phyloP scores from a whole-genome alignment of 2,797 vertebrate species.

The Morus bassanus region DNA sequence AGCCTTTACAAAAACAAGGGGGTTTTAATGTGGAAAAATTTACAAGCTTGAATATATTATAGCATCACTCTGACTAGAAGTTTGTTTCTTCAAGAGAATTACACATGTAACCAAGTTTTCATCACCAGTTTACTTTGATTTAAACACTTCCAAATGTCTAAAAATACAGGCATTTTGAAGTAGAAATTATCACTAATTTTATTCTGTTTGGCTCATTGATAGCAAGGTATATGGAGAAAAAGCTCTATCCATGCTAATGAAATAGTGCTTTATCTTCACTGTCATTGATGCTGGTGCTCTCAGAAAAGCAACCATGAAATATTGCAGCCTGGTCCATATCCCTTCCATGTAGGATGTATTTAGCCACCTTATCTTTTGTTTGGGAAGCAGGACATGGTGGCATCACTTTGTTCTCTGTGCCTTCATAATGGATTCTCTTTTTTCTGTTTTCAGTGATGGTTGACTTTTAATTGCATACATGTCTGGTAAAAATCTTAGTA shows the following conservation, averaged over 20 bases:
- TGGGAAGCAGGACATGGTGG: not conserved
- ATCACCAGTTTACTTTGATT: not conserved
- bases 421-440: not conserved
- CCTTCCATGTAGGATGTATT: not conserved
- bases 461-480: not conserved
- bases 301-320: not conserved
- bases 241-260: not conserved
- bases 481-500: not conserved
- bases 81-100: not conserved
- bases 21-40: slow-evolving; percentile 50
- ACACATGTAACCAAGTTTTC: not conserved
- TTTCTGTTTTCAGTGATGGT: not conserved
- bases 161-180: not conserved
- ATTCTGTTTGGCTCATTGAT: not conserved
- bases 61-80: slow-evolving; percentile 32
- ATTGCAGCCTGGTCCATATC: not conserved
- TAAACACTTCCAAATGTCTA: not conserved
- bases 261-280: not conserved
- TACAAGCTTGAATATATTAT: slow-evolving; percentile 38
- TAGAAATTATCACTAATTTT: not conserved
- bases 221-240: not conserved
- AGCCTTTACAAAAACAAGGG: slow-evolving; percentile 29
- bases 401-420: not conserved
- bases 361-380: not conserved
- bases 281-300: not conserved